Evolutionary conservation across 2,113 vertebrate genomes (phyloP), one percentile per base, ranked within the genome.

Genomic region (Pachyramphus minor): DNA sequence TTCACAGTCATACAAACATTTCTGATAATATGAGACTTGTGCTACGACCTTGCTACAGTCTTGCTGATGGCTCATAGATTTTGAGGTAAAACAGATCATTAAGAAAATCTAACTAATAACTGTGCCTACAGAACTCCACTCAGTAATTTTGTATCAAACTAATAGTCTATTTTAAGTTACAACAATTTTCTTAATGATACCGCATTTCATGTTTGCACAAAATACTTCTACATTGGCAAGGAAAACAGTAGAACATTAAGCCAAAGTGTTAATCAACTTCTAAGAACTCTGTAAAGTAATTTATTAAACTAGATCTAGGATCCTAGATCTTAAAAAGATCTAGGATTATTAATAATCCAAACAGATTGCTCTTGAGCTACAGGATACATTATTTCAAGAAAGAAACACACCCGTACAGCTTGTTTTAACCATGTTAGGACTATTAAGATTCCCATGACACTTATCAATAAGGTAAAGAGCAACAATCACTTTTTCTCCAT

Each of bases 11-110:
- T 6, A 72, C 18, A 84, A 75, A 45, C 28, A 35, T 31, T 6
- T 14, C 15, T 0, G 0, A 14, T 3, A 72, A 10, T 23, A 25
- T 15, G 9, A 78, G 33, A 63, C 6, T 63, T 1, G 1, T 9
- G 17, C 17, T 33, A 23, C 3, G 47, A 47, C 5, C 33, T 44
- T 14, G 24, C 22, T 15, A 69, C 8, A 37, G 17, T 72, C 44
- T 80, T 60, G 44, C 33, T 84, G 44, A 4, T 9, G 5, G 66
- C 20, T 89, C 39, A 28, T 0, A 79, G 18, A 79, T 71, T 76
- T 76, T 52, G 30, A 78, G 11, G 25, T 35, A 60, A 19, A 92
- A 50, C 4, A 69, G 44, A 74, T 25, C 3, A 41, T 9, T 52
- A 35, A 44, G 37, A 85, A 68, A 75, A 86, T 30, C 41, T 56